Percentiles rank a stretch among this genome's conserved stretches.
Evolutionary conservation across 1,140 invertebrate genomes (phyloP).

Genomic region (Drosophila truncata): DNA sequence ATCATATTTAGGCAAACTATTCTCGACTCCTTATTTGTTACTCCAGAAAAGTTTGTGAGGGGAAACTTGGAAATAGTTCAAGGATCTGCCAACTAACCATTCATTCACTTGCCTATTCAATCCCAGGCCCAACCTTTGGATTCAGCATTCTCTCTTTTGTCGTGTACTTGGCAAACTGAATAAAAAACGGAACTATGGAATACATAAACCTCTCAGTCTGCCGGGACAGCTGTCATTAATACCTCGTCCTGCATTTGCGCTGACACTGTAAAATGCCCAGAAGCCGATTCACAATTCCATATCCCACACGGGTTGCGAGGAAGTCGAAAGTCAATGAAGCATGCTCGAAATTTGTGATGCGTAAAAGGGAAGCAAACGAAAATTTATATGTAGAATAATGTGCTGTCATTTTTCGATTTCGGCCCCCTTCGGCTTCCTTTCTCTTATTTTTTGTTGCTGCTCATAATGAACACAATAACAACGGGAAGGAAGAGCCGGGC

Average conservation of each 20-base stretch:
- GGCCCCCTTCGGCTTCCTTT: slow-evolving; percentile 1
- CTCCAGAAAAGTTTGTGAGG: slow-evolving; percentile 8
- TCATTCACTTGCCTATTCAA: slow-evolving; percentile 13
- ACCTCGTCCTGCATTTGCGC: slow-evolving; percentile 68
- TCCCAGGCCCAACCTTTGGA: not conserved
- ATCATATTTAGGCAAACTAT: slow-evolving; percentile 16
- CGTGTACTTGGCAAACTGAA: slow-evolving; percentile 16
- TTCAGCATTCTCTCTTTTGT: slow-evolving; percentile 1
- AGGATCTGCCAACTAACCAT: slow-evolving; percentile 6
- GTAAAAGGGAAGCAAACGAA: slow-evolving; percentile 59
- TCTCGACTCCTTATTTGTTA: slow-evolving; percentile 3
- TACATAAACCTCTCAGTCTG: slow-evolving; percentile 28
- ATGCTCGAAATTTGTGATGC: slow-evolving; percentile 71
- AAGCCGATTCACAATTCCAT: slow-evolving; percentile 32
- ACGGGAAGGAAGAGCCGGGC: not conserved
- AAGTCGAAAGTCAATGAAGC: slow-evolving; percentile 78
- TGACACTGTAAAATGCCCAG: slow-evolving; percentile 66
- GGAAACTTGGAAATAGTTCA: slow-evolving; percentile 15
- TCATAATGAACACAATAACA: slow-evolving; percentile 54
- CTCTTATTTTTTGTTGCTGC: slow-evolving; percentile 22
- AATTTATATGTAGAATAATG: slow-evolving; percentile 58
- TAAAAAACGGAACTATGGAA: not conserved
- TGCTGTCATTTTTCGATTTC: slow-evolving; percentile 62
- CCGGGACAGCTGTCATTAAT: slow-evolving; percentile 65
- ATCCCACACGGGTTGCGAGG: slow-evolving; percentile 28